Conservation (phyloP, 1,140 invertebrate species). For the Maconellicoccus hirsutus region DNA sequence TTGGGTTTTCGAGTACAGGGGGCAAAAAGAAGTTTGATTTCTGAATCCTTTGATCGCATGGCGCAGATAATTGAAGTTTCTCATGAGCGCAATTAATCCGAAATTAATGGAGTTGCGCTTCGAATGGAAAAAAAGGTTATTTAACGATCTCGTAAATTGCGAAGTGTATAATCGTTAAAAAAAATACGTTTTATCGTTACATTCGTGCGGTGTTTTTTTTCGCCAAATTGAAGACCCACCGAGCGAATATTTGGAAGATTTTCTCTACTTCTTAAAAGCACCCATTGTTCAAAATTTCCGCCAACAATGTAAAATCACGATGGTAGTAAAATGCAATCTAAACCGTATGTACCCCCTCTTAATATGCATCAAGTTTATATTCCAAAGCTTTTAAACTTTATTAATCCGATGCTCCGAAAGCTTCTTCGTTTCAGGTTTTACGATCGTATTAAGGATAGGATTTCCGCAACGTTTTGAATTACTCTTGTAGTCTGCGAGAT, state of each 20-base stretch:
- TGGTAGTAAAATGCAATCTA: not conserved
- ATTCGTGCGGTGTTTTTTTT: not conserved
- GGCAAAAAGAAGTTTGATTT: not conserved
- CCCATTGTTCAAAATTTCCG: too few species aligned
- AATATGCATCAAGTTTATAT: constrained; percentile 10
- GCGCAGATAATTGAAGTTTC: constrained; percentile 19
- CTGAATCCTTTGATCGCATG: constrained; percentile 16
- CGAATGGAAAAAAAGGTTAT: constrained; percentile 7
- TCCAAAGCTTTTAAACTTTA: constrained; percentile 7
- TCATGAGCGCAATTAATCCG: constrained; percentile 18
- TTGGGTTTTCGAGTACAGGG: not conserved
- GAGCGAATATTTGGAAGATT: too few species aligned
- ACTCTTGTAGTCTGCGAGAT: too few species aligned
- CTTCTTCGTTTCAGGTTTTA: not conserved
- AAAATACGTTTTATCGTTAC: constrained; percentile 4
- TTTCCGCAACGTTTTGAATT: not conserved
- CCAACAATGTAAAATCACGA: not conserved
- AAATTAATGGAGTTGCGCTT: constrained; percentile 13
- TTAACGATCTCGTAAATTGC: constrained; percentile 22
- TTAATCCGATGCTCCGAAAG: not conserved
- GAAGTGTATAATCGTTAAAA: constrained; percentile 18
- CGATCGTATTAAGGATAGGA: not conserved
- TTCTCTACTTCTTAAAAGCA: too few species aligned
- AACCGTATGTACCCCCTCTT: not conserved
- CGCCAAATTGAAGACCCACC: not conserved